phyloP scores from a whole-genome alignment of 2,797 vertebrate genomes.

The Bradypus variegatus region DNA sequence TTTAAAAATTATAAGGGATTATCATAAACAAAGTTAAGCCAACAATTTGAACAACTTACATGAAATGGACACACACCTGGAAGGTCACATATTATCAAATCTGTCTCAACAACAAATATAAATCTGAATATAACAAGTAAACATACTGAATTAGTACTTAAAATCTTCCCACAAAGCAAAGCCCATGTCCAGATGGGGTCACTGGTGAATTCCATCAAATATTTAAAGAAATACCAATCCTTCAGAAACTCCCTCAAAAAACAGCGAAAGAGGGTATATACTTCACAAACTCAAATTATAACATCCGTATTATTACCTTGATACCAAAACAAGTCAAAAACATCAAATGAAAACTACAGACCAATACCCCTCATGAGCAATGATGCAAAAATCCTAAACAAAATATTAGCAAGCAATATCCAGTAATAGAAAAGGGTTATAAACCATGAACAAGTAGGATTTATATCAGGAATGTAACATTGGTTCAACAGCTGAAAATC shows the following conservation, averaged over 20 bases:
- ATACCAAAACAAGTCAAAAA: background rate
- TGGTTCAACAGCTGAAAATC: background rate
- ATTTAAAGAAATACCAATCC: background rate
- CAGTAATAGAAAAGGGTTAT: background rate
- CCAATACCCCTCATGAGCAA: background rate
- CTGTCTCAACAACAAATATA: background rate
- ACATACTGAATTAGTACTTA: background rate
- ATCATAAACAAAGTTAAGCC: background rate
- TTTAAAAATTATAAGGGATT: background rate
- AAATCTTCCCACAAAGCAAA: background rate
- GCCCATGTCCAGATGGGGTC: background rate
- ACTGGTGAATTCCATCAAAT: background rate
- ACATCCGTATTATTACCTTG: background rate
- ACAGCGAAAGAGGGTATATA: background rate
- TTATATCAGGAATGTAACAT: background rate
- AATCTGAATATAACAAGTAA: constrained; percentile 7
- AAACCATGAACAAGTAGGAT: background rate
- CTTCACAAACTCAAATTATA: background rate
- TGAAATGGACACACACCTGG: background rate
- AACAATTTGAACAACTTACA: background rate
- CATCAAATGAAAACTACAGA: background rate
- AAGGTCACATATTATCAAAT: background rate
- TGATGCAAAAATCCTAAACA: background rate
- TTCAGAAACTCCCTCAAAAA: background rate
- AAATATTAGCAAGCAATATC: background rate